These are phyloP conservation scores for Desoria tigrina DNA, from an alignment of 2,888 invertebrate species.

Conservation along the genomic window DNA sequence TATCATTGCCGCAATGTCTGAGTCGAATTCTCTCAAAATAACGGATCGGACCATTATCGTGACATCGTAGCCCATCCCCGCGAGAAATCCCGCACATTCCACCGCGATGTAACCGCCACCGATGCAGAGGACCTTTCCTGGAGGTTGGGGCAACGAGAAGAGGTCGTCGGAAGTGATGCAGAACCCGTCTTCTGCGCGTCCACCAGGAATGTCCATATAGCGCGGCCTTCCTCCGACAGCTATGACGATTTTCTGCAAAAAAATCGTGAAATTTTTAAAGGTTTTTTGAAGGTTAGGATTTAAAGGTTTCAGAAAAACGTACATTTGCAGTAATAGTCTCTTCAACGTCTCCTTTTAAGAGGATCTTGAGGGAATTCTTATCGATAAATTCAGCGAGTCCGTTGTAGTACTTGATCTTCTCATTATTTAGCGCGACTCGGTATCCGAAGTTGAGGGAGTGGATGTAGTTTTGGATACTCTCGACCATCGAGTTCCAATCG, in stretches of 20 bases:
- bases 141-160: slow-evolving; percentile 60
- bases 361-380: slow-evolving; percentile 56
- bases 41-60: slow-evolving; percentile 62
- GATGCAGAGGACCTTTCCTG: slow-evolving; percentile 59
- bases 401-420: slow-evolving; percentile 61
- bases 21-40: slow-evolving; percentile 61
- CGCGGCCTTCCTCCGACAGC: slow-evolving; percentile 61
- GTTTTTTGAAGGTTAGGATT: slow-evolving; percentile 30
- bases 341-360: too few relatives aligned
- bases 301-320: neutral
- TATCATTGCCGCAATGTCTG: slow-evolving; percentile 62
- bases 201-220: slow-evolving; percentile 58
- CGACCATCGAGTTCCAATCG: slow-evolving; percentile 61
- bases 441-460: slow-evolving; percentile 62
- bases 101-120: slow-evolving; percentile 66
- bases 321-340: slow-evolving; percentile 51
- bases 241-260: slow-evolving; percentile 58
- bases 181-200: slow-evolving; percentile 53
- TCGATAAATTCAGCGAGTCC: slow-evolving; percentile 60
- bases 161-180: slow-evolving; percentile 64
- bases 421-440: slow-evolving; percentile 58
- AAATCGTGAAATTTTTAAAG: slow-evolving; percentile 55
- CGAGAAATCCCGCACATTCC: slow-evolving; percentile 64
- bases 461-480: slow-evolving; percentile 61
- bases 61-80: slow-evolving; percentile 58